Conservation (phyloP, 2,888 invertebrate species). For the Chesias legatella region DNA sequence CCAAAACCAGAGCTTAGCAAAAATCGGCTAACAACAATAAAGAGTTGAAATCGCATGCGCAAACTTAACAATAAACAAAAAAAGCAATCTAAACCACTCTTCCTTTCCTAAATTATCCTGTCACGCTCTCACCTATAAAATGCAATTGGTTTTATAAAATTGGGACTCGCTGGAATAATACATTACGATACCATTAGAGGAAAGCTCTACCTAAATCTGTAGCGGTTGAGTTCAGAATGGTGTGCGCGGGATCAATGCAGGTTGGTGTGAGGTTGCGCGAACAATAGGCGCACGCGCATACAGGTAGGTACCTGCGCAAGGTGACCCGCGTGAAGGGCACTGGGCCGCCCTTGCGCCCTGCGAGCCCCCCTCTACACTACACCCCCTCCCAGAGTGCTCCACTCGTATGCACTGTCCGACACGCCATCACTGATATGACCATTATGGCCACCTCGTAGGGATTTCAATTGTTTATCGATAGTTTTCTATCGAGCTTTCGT, state of each 20-base stretch:
- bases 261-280: conserved; percentile 66
- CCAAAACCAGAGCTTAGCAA: conserved; percentile 56
- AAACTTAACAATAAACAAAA: conserved; percentile 40
- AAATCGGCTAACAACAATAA: conserved; percentile 55
- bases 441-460: conserved; percentile 41
- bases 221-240: conserved; percentile 19
- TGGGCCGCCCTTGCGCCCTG: conserved; percentile 61
- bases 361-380: conserved; percentile 29
- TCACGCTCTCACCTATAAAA: conserved; percentile 78
- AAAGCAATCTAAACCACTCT: conserved; percentile 50
- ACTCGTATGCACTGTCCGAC: conserved; percentile 65
- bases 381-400: conserved; percentile 37
- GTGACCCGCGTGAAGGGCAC: conserved; percentile 76
- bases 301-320: conserved; percentile 65
- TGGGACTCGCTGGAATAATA: conserved; percentile 67
- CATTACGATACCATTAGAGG: not conserved
- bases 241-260: conserved; percentile 21
- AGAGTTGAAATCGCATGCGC: conserved; percentile 51
- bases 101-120: conserved; percentile 78
- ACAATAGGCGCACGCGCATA: conserved; percentile 73
- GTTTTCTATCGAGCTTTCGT: conserved; percentile 8
- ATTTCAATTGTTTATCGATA: conserved; percentile 23
- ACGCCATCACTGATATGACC: conserved; percentile 70
- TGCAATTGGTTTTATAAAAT: conserved; percentile 75
- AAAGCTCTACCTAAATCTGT: conserved; percentile 20